Percentiles rank a stretch among this genome's conserved stretches.
Conservation (phyloP, 1,140 invertebrate species). For the Zaprionus ornatus region DNA sequence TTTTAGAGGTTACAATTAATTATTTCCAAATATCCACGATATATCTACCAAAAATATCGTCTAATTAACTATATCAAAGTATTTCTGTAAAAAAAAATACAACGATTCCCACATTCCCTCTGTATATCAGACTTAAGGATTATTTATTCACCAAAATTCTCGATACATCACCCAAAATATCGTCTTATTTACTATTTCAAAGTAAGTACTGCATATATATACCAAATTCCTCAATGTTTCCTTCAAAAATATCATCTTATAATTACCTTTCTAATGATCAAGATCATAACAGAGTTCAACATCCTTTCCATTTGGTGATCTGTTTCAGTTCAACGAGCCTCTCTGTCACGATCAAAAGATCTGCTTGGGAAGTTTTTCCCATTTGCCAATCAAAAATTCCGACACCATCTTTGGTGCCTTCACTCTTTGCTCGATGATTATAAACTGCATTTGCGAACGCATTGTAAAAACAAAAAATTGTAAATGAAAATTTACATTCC, state of each 20-base stretch:
- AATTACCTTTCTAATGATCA: background rate
- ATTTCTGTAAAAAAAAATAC: too few relatives aligned
- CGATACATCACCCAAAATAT: background rate
- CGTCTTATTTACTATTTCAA: background rate
- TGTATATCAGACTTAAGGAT: too few relatives aligned
- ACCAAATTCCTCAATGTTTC: too few relatives aligned
- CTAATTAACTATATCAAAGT: too few relatives aligned
- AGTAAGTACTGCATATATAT: too few relatives aligned
- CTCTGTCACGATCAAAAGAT: constrained; percentile 47
- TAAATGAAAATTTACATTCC: constrained; percentile 49
- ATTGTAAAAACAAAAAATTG: constrained; percentile 28
- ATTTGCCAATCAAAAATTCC: constrained; percentile 62
- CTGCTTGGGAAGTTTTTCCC: constrained; percentile 42
- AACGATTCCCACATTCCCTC: too few relatives aligned
- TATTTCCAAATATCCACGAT: too few relatives aligned
- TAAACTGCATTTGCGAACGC: constrained; percentile 52
- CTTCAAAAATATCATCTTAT: too few relatives aligned
- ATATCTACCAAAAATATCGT: too few relatives aligned
- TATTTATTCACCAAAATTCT: background rate
- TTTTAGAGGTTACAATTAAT: too few relatives aligned
- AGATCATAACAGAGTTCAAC: constrained; percentile 25
- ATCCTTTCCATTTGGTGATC: constrained; percentile 21
- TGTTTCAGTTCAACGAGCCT: background rate
- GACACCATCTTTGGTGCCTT: constrained; percentile 24
- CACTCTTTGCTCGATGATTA: constrained; percentile 27